Conservation (phyloP, 2,113 vertebrate species). For the Pogonocichla stellata region DNA sequence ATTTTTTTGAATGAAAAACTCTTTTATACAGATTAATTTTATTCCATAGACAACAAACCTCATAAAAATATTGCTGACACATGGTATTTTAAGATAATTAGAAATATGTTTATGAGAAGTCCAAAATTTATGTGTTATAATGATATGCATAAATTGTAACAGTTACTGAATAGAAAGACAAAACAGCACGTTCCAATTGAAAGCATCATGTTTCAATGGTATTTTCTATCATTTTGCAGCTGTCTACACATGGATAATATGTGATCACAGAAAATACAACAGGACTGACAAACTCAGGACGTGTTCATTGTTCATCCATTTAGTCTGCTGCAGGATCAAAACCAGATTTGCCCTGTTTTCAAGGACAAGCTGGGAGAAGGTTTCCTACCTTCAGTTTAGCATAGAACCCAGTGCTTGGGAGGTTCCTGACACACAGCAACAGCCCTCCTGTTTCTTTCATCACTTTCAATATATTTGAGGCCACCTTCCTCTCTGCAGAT, state of each 20-base stretch:
- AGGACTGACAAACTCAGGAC: not conserved
- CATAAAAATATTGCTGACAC: not conserved
- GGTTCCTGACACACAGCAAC: not conserved
- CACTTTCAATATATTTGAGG: not conserved
- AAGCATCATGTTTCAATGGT: not conserved
- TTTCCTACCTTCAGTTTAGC: not conserved
- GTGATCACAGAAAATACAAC: not conserved
- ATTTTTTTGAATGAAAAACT: not conserved
- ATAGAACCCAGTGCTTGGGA: not conserved
- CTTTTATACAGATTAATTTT: not conserved
- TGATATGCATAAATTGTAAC: not conserved
- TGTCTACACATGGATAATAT: fast-evolving
- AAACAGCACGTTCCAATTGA: not conserved
- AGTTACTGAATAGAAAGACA: not conserved
- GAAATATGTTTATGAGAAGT: not conserved
- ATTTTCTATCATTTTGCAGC: not conserved
- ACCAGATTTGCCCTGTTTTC: not conserved
- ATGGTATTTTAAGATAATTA: not conserved
- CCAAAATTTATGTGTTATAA: not conserved
- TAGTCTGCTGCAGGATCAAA: not conserved
- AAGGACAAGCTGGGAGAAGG: not conserved
- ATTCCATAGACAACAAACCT: not conserved
- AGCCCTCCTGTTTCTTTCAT: not conserved
- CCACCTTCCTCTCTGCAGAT: not conserved
- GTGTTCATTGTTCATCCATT: fast-evolving